These are phyloP conservation scores for Chouioia cunea DNA, from an alignment of 2,888 invertebrate species.

Conservation along the genomic window DNA sequence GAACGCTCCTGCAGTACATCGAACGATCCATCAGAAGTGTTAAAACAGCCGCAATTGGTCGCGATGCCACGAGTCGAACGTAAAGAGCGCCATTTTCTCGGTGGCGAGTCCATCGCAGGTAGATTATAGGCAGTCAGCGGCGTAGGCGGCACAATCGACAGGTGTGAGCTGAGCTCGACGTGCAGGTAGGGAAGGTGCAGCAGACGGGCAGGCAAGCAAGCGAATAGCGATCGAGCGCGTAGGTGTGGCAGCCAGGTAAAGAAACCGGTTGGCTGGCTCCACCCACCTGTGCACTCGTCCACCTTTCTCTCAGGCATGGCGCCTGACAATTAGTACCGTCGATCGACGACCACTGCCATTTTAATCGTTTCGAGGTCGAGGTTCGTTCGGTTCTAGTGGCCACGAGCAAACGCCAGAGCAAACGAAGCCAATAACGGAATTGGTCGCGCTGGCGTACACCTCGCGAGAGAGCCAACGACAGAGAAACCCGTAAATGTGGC, in stretches of 20 bases:
- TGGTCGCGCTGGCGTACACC: background rate
- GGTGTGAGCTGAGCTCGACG: background rate
- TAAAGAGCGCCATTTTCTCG: background rate
- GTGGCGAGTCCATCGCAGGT: too few relatives aligned
- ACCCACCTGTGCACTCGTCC: conserved; percentile 54
- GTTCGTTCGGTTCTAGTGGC: too few relatives aligned
- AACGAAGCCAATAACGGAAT: background rate
- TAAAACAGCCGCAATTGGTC: too few relatives aligned
- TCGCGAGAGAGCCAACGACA: background rate
- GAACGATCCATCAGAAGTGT: too few relatives aligned
- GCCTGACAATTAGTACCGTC: too few relatives aligned
- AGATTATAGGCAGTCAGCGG: too few relatives aligned
- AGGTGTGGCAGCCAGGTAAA: conserved; percentile 55
- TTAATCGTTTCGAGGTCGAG: too few relatives aligned
- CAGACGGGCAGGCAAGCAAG: background rate
- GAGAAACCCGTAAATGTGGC: background rate
- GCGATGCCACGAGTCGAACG: too few relatives aligned
- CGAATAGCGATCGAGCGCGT: conserved; percentile 33
- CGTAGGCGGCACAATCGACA: background rate
- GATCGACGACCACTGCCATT: too few relatives aligned
- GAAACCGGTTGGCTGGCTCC: conserved; percentile 51
- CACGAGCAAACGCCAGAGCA: background rate
- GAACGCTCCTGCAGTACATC: too few relatives aligned
- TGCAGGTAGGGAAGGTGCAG: conserved; percentile 7
- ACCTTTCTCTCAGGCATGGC: background rate